These are phyloP conservation scores for Apis dorsata DNA, from an alignment of 1,140 invertebrate species.

Conservation along the genomic window DNA sequence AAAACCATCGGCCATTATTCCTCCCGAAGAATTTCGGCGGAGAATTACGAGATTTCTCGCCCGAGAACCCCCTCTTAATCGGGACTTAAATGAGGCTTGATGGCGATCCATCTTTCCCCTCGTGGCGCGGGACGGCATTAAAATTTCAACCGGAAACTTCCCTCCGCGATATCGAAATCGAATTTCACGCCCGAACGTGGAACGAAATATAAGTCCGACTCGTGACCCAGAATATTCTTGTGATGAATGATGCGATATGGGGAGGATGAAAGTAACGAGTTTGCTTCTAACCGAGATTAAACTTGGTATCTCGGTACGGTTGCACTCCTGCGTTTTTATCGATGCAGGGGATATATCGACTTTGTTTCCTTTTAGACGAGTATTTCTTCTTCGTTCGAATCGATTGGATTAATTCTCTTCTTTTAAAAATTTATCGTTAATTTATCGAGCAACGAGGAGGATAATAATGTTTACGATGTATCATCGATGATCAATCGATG, in stretches of 20 bases:
- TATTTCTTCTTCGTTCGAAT: too few relatives aligned
- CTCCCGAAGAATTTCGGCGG: not conserved
- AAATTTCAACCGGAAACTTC: slow-evolving; percentile 15
- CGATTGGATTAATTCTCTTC: too few relatives aligned
- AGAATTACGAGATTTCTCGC: not conserved
- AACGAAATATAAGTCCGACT: not conserved
- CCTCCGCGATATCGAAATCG: not conserved
- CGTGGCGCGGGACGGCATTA: not conserved
- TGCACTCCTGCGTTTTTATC: too few relatives aligned
- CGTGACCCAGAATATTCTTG: not conserved
- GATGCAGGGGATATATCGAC: too few relatives aligned
- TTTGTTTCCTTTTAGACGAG: too few relatives aligned
- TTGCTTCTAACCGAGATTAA: not conserved
- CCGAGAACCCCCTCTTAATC: not conserved
- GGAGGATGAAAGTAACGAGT: not conserved
- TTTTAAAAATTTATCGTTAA: too few relatives aligned
- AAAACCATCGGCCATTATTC: not conserved
- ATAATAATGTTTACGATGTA: too few relatives aligned
- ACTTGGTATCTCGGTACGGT: too few relatives aligned
- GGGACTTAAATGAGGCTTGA: not conserved
- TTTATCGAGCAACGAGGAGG: too few relatives aligned
- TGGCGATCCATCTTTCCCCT: not conserved
- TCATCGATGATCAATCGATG: too few relatives aligned
- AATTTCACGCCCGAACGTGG: slow-evolving; percentile 3
- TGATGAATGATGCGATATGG: not conserved